phyloP scores from a whole-genome alignment of 1,140 invertebrate genomes.

The Scaptomyza graminum region DNA sequence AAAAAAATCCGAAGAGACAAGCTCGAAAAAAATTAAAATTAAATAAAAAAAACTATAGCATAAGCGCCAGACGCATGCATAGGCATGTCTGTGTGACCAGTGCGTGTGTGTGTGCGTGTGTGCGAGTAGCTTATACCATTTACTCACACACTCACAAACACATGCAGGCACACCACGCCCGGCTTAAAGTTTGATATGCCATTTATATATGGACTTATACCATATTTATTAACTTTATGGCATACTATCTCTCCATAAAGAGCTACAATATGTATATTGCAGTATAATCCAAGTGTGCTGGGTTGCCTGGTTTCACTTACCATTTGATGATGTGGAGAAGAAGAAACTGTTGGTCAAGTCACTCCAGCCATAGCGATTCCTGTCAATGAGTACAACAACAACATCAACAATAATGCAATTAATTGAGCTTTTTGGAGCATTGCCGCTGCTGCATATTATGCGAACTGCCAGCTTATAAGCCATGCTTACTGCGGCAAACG shows the following conservation, averaged over 20 bases:
- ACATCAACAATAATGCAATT: conserved; percentile 45
- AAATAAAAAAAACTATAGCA: conserved; percentile 36
- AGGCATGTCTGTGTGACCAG: conserved; percentile 9
- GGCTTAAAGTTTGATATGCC: conserved; percentile 35
- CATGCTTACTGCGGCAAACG: neutral
- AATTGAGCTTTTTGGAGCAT: conserved; percentile 3
- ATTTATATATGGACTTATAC: conserved; percentile 17
- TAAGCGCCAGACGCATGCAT: conserved; percentile 46
- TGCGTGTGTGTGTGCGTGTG: conserved; percentile 11
- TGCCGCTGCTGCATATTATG: conserved; percentile 32
- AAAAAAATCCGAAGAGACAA: neutral
- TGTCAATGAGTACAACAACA: conserved; percentile 45
- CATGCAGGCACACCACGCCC: neutral
- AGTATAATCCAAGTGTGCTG: neutral
- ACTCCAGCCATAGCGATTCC: conserved; percentile 87
- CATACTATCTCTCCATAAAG: neutral
- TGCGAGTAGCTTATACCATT: conserved; percentile 15
- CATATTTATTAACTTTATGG: conserved; percentile 14
- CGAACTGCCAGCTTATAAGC: conserved; percentile 45
- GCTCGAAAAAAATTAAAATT: conserved; percentile 3
- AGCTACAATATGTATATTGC: neutral
- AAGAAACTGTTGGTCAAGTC: conserved; percentile 85
- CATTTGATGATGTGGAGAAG: conserved; percentile 85
- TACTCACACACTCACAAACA: neutral
- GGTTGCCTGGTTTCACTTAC: conserved; percentile 69